These are phyloP conservation scores for Rhingia campestris DNA, from an alignment of 2,888 invertebrate genomes.

Conservation along the genomic window DNA sequence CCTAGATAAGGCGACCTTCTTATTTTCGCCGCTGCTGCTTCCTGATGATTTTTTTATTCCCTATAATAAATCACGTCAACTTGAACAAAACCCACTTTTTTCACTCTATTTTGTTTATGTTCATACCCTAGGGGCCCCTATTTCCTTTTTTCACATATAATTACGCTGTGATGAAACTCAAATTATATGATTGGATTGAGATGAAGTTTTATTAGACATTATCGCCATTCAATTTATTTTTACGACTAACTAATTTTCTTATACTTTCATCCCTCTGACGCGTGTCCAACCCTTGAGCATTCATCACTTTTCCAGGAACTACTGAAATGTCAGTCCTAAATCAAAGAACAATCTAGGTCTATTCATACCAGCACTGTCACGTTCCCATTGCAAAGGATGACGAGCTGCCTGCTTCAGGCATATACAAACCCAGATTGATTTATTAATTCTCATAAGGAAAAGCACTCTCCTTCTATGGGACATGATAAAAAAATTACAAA, in stretches of 20 bases:
- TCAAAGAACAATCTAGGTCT: neutral
- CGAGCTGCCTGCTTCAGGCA: slow-evolving; percentile 13
- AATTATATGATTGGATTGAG: slow-evolving; percentile 4
- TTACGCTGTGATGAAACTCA: slow-evolving; percentile 7
- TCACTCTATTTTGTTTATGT: slow-evolving; percentile 14
- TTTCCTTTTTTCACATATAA: slow-evolving; percentile 21
- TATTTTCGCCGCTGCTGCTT: too few species aligned
- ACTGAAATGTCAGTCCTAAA: neutral
- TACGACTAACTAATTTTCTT: neutral
- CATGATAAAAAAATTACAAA: too few species aligned
- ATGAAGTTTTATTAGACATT: slow-evolving; percentile 14
- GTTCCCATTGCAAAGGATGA: slow-evolving; percentile 23
- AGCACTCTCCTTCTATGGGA: neutral
- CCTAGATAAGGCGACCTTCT: too few species aligned
- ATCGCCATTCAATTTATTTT: slow-evolving; percentile 8
- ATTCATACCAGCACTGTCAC: slow-evolving; percentile 17
- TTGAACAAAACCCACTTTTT: neutral
- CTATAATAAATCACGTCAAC: too few species aligned
- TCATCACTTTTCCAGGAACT: too few species aligned
- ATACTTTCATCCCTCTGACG: too few species aligned
- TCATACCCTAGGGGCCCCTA: neutral
- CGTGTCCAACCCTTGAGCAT: too few species aligned
- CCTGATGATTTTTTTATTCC: too few species aligned
- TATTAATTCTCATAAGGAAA: slow-evolving; percentile 18
- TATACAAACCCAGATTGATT: slow-evolving; percentile 13